Conservation (phyloP, 2,797 vertebrate genomes). For the Micrastur ruficollis region DNA sequence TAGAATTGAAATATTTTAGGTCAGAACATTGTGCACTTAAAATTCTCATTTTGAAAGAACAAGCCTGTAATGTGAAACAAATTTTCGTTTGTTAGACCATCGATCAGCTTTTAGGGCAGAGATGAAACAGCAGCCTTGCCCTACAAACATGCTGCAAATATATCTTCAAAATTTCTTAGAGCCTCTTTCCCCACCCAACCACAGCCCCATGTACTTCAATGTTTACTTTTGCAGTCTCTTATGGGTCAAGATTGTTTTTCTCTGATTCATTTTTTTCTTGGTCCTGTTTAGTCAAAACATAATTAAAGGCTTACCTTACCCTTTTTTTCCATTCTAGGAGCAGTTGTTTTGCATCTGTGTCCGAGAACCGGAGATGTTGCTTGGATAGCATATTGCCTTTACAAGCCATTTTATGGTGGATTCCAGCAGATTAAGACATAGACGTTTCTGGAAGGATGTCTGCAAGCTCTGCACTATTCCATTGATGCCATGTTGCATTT, state of each 20-base stretch:
- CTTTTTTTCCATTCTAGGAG: neutral
- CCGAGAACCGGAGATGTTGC: neutral
- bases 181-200: neutral
- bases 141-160: neutral
- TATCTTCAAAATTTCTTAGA: neutral
- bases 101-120: neutral
- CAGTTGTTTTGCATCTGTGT: conserved; percentile 19
- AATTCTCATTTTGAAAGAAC: conserved; percentile 27
- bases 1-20: conserved; percentile 46
- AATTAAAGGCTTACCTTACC: conserved; percentile 30
- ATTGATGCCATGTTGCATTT: neutral
- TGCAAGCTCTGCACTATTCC: neutral
- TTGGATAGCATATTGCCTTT: neutral
- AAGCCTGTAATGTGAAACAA: conserved; percentile 9
- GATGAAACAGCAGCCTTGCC: neutral
- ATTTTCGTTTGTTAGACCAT: neutral
- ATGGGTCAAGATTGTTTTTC: conserved; percentile 1
- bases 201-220: neutral
- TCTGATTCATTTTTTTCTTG: neutral
- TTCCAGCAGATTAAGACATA: conserved; percentile 15
- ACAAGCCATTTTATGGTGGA: neutral
- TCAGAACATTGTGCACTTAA: conserved; percentile 38
- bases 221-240: conserved; percentile 7
- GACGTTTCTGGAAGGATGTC: conserved; percentile 9
- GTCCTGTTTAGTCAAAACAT: conserved; percentile 29